Base-by-base conservation (phyloP, 1,140 invertebrate species). In the Drosophila elegans region DNA sequence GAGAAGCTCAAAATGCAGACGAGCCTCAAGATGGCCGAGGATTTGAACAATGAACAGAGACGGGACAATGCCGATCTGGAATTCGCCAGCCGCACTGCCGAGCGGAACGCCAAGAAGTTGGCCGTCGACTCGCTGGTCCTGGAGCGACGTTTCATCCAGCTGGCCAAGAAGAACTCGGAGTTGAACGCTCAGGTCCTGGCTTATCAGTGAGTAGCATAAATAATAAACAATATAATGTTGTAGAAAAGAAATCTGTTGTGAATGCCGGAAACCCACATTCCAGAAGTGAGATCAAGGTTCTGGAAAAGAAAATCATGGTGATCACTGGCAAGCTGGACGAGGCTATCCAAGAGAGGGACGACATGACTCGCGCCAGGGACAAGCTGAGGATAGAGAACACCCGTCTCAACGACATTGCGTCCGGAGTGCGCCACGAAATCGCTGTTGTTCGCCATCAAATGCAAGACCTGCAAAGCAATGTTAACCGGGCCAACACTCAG, bases 161-260 rank as follows among this genome's bases (percentile, higher is more conserved):
- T 85, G 21, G 16, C 51, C 25, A 86, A 85, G 2, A 85, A 71
- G 27, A 78, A 86, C 1, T 2, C 3, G 0, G 74, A 86, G 0
- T 38, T 67, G 1, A 48, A 12, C 5, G 62, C 73, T 0, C 68
- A 74, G 11, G 42, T 46, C 4, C 0, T 44, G 11, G 0, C 21
- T 0, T 2, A 56, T 3, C 46, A n/a, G 81, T 85, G 32, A 49
- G 74, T 63, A 2, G 5, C 29, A 27, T 4, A 3, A 48, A 29
- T 4, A 12, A n/a, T n/a, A n/a, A n/a, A n/a, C n/a, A n/a, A n/a
- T n/a, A n/a, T n/a, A n/a, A n/a, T n/a, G n/a, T n/a, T 12, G 11
- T 3, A 0, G 10, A 4, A 21, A 21, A 21, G 16, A 21, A 21
- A 21, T 21, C 16, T 21, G 16, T 21, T 21, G 16, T 21, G 16